A percentile compares a stretch with the other conserved stretches of the same genome.
Evolutionary conservation across 1,140 invertebrate genomes (phyloP).

Genomic region (Prorops nasuta): DNA sequence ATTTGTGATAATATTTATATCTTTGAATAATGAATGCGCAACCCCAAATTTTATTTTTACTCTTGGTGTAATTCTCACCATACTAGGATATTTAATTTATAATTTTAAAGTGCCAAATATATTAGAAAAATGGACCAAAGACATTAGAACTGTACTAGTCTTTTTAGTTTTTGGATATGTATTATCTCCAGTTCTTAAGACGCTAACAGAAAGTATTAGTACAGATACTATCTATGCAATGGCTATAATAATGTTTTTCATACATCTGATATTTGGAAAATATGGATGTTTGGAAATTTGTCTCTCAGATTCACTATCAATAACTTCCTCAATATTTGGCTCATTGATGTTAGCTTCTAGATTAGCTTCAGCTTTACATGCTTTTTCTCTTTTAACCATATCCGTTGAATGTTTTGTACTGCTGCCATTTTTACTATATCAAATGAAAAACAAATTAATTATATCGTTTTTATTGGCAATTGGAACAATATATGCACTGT

Average conservation of each 20-base stretch:
- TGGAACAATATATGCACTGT: conserved; percentile 57
- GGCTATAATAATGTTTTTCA: conserved; percentile 81
- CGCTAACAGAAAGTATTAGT: conserved; percentile 91
- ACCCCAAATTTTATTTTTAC: conserved; percentile 64
- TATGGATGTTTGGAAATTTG: conserved; percentile 82
- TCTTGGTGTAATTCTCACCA: conserved; percentile 56
- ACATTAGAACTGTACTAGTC: conserved; percentile 70
- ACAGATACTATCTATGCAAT: conserved; percentile 96
- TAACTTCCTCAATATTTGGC: conserved; percentile 90
- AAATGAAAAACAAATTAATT: conserved; percentile 32
- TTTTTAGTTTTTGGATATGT: conserved; percentile 83
- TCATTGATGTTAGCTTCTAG: conserved; percentile 93
- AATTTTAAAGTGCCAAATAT: conserved; percentile 43
- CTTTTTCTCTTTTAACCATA: conserved; percentile 83
- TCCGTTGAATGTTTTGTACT: conserved; percentile 87
- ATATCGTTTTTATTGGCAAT: conserved; percentile 32
- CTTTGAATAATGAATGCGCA: conserved; percentile 68
- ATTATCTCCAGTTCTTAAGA: conserved; percentile 89
- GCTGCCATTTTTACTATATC: conserved; percentile 73
- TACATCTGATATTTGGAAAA: conserved; percentile 89
- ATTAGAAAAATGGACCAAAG: conserved; percentile 52
- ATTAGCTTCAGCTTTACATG: conserved; percentile 77
- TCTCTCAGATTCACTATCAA: conserved; percentile 77
- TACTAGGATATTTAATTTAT: conserved; percentile 62
- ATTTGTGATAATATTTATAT: conserved; percentile 74